Conservation (phyloP, 2,888 invertebrate genomes). For the Autographa gamma region DNA sequence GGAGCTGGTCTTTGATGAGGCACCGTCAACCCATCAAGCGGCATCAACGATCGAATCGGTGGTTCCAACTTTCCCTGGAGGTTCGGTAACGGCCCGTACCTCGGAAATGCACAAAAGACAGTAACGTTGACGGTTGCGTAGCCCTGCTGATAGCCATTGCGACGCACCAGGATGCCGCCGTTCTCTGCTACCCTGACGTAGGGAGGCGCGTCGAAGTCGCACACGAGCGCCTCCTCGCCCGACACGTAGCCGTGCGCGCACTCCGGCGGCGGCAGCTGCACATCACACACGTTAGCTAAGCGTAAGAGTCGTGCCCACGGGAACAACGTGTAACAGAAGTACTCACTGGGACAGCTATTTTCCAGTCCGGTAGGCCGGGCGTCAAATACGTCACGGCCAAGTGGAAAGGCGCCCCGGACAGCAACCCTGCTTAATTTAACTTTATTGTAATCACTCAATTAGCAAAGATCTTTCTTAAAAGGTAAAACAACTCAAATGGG, state of each 20-base stretch:
- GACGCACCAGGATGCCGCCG: slow-evolving; percentile 1
- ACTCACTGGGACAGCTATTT: slow-evolving; percentile 17
- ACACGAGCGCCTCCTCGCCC: slow-evolving; percentile 21
- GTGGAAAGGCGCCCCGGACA: slow-evolving; percentile 7
- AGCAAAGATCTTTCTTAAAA: too few species aligned
- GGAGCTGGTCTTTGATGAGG: not conserved
- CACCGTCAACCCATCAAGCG: not conserved
- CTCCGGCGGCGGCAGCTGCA: slow-evolving; percentile 17
- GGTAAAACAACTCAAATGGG: too few species aligned
- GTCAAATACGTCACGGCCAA: slow-evolving; percentile 13
- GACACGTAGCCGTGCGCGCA: slow-evolving; percentile 6
- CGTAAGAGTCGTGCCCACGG: not conserved
- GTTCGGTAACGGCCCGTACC: not conserved
- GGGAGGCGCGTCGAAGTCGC: slow-evolving; percentile 15
- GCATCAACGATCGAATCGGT: not conserved
- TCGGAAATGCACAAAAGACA: slow-evolving; percentile 12
- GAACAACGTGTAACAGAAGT: not conserved
- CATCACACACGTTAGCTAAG: not conserved
- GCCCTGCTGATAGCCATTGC: not conserved
- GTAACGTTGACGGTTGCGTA: slow-evolving; percentile 24
- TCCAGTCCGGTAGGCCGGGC: slow-evolving; percentile 20
- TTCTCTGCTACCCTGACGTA: not conserved
- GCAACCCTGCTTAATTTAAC: slow-evolving; percentile 1
- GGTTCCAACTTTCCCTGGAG: not conserved
- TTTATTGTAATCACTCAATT: too few species aligned